Conservation (phyloP, 2,888 invertebrate genomes). For the Drosophila kokeensis region DNA sequence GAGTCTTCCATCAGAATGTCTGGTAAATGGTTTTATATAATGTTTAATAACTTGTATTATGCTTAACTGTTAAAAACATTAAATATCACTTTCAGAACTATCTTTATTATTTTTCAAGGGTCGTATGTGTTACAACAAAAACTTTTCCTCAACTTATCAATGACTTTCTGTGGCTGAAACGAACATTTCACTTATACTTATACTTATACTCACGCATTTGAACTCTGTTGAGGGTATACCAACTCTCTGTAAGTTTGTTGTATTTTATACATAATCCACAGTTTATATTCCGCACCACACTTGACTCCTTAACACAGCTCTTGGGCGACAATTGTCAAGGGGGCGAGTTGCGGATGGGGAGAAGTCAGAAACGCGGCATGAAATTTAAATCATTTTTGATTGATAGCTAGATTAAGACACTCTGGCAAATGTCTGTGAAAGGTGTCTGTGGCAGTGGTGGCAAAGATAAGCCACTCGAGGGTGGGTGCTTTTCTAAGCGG, state of each 20-base stretch:
- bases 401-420: constrained; percentile 79
- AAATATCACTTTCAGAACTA: neutral
- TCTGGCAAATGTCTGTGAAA: constrained; percentile 7
- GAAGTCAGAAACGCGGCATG: constrained; percentile 60
- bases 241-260: neutral
- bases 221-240: neutral
- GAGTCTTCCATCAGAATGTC: neutral
- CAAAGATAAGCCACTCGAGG: constrained; percentile 39
- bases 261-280: constrained; percentile 7
- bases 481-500: neutral
- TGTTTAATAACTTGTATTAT: neutral
- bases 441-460: constrained; percentile 31
- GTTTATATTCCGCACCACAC: constrained; percentile 10
- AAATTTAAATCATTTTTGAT: constrained; percentile 83
- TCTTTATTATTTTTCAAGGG: neutral
- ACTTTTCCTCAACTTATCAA: neutral
- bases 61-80: neutral
- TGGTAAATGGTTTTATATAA: neutral
- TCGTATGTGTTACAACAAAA: neutral
- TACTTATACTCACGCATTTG: neutral
- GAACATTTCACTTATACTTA: neutral
- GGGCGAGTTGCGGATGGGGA: constrained; percentile 2
- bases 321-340: constrained; percentile 5
- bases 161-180: neutral
- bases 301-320: constrained; percentile 1